Evolutionary conservation across 1,140 invertebrate genomes (phyloP).

Genomic region (Manduca sexta): DNA sequence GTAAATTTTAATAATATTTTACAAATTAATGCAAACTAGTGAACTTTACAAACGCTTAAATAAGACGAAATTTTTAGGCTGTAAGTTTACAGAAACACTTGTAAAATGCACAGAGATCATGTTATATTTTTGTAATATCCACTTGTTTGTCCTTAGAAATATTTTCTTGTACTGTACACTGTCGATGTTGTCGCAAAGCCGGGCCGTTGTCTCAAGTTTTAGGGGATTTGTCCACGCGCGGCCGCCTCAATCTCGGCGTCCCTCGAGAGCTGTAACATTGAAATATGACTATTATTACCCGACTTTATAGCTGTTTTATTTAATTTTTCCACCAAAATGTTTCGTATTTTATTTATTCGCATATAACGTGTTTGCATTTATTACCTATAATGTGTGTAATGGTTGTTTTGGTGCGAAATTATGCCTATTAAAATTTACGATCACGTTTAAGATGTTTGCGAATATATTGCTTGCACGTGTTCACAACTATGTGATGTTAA

Average conservation of each 20-base stretch:
- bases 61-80: too few species aligned
- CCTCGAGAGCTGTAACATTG: slow-evolving; percentile 27
- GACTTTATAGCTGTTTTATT: slow-evolving; percentile 27
- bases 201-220: slow-evolving; percentile 16
- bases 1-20: too few species aligned
- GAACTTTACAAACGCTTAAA: too few species aligned
- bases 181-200: neutral
- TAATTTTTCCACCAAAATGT: slow-evolving; percentile 23
- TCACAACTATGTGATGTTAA: too few species aligned
- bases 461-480: too few species aligned
- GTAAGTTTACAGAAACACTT: too few species aligned
- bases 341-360: slow-evolving; percentile 21
- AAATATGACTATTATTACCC: slow-evolving; percentile 36
- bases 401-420: neutral
- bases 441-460: too few species aligned
- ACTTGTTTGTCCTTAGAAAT: too few species aligned
- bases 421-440: slow-evolving; percentile 2
- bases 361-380: slow-evolving; percentile 7
- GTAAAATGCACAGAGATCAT: too few species aligned
- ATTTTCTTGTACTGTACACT: neutral
- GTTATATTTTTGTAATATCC: too few species aligned
- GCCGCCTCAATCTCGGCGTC: slow-evolving; percentile 21
- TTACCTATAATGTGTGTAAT: slow-evolving; percentile 3
- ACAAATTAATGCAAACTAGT: too few species aligned
- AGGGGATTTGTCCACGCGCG: slow-evolving; percentile 30